Base-by-base conservation (phyloP, 64 coral and sea anemone genomes). In the Hydrozoanthus tunicans region DNA sequence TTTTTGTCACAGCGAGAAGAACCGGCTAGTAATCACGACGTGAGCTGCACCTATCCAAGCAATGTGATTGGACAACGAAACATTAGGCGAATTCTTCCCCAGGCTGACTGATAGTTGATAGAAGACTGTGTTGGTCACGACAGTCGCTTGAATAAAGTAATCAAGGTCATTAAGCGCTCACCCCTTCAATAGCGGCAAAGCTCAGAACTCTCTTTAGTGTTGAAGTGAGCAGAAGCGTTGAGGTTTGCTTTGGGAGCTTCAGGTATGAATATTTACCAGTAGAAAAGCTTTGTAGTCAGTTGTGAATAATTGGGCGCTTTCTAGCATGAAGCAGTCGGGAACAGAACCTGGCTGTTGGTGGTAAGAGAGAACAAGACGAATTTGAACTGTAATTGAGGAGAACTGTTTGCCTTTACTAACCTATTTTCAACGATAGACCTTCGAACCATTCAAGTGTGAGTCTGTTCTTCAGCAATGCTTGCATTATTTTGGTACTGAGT, bases 41-140 rank as follows among this genome's bases (percentile, higher is more conserved):
- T 81, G 79, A 81, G 13, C 58, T 26, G 58, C 20, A 24, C 7
- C 32, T 43, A 8, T 62, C 79, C 25, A 81, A 81, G 79, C 79
- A 58, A 61, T 43, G 25, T 81, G 79, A 81, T 81, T 81, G 79
- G 79, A 59, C 58, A 24, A 81, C 9, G 12, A 81, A 62, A 23
- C 79, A 81, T 81, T 81, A 58, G 11, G 10, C 23, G 56, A 11
- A 81, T 81, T 62, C 61, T 80, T 81, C 59, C 56, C 58, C 58
- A 43, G 4, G 25, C 56, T 81, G 79, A 81, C 13, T 81, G 79
- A 81, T 81, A 58, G 56, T 62, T 81, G 17, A 60, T 43, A 43
- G 32, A 43, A 43, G 32, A 11, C 9, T 81, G 4, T 17, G 61
- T 81, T 81, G 58, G 79, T 81, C 79, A 81, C 79, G 79, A 59